These are phyloP conservation scores for Hydraecia micacea DNA, from an alignment of 2,888 invertebrate species.

Conservation along the genomic window DNA sequence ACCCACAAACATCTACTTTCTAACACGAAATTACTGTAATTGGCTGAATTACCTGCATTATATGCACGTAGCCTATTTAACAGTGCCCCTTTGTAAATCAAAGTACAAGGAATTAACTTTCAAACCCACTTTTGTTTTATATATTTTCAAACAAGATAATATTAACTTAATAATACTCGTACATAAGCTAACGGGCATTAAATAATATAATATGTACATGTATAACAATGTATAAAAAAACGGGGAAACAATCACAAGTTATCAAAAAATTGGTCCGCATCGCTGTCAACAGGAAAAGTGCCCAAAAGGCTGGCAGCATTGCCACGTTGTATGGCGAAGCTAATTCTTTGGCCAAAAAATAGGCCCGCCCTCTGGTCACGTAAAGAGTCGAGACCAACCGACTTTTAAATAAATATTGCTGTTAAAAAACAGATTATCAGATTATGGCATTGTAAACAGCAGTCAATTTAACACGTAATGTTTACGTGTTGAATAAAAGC, in stretches of 20 bases:
- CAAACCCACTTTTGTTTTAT: neutral
- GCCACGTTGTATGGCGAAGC: neutral
- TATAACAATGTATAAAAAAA: too few relatives aligned
- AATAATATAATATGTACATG: too few relatives aligned
- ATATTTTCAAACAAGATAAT: neutral
- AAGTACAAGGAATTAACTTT: conserved; percentile 16
- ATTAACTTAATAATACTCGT: too few relatives aligned
- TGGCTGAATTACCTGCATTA: conserved; percentile 38
- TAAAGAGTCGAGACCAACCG: neutral
- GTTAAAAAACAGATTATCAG: neutral
- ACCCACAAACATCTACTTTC: conserved; percentile 53
- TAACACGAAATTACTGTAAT: conserved; percentile 51
- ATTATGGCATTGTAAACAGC: neutral
- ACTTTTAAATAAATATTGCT: conserved; percentile 6
- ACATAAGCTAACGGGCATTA: too few relatives aligned
- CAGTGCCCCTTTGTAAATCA: conserved; percentile 13
- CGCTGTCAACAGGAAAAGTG: neutral
- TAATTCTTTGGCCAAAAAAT: neutral
- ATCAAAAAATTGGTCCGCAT: neutral
- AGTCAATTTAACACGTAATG: conserved; percentile 26
- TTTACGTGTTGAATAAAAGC: conserved; percentile 7
- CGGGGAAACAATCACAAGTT: too few relatives aligned
- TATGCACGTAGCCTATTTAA: conserved; percentile 33
- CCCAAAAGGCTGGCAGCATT: neutral
- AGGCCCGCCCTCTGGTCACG: neutral